Evolutionary conservation across 2,113 vertebrate species (phyloP), one percentile per base, ranked within the genome.

Genomic region (Onychorhynchus coronatus): DNA sequence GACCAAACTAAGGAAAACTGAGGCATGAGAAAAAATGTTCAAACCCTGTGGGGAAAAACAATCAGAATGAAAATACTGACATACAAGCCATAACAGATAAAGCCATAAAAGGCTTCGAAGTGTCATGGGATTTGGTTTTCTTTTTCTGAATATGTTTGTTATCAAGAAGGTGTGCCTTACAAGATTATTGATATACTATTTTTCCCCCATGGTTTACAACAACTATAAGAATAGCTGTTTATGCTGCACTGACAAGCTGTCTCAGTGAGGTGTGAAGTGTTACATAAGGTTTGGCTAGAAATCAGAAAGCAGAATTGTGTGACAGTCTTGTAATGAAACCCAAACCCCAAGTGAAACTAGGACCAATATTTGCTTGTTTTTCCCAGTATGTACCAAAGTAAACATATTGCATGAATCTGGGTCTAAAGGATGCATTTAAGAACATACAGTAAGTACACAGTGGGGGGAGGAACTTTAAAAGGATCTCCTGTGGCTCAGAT

Each of bases 151-250:
- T 42, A 31, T 33, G 6, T 76, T 66, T 73, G 16, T 1, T 85
- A 12, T 85, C 56, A 65, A 76, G 25, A 72, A 4, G 2, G 10
- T 52, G 21, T 16, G 23, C 33, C 13, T 71, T 71, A 62, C 18
- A 35, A 39, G 9, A 44, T 39, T 67, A 39, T 4, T 47, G 27
- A 27, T 33, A 72, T 8, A 59, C 1, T 3, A 12, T 42, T 16
- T 7, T 3, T 0, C 5, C 20, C 1, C 6, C 0, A 4, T 33
- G 13, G 75, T 63, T 67, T 87, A 5, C 31, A 82, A 22, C 8
- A 68, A 11, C 33, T 44, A 2, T 68, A 39, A 56, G 35, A 47
- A 55, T 56, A 76, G 41, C 12, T 59, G n/a, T 5, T 68, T 52
- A 47, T 61, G 14, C 44, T 41, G 13, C 46, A 47, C 25, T 62